A percentile compares a stretch with the other conserved stretches of the same genome.
These are phyloP conservation scores for Oryctes rhinoceros DNA, from an alignment of 1,140 invertebrate species.

Conservation along the genomic window DNA sequence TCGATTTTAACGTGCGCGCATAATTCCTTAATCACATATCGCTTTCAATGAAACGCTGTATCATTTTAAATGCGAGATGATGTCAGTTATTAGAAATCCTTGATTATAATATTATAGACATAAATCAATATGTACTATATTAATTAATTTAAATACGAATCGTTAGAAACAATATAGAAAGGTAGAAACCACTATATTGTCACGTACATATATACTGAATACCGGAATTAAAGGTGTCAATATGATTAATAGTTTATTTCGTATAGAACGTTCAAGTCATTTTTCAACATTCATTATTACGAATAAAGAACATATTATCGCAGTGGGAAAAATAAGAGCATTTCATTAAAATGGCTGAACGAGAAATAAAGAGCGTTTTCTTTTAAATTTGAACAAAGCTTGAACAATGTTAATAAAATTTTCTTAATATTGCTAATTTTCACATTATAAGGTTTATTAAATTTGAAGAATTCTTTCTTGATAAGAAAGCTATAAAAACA, in stretches of 20 bases:
- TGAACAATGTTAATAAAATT: too few species aligned
- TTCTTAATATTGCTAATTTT: too few species aligned
- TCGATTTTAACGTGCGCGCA: conserved; percentile 4
- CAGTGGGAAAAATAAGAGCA: too few species aligned
- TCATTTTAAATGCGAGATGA: conserved; percentile 19
- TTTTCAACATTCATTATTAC: too few species aligned
- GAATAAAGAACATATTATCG: too few species aligned
- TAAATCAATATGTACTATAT: conserved; percentile 10
- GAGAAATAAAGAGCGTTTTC: too few species aligned
- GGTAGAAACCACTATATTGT: neutral
- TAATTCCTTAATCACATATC: conserved; percentile 28
- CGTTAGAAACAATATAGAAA: neutral
- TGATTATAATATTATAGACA: conserved; percentile 4
- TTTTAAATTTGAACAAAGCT: too few species aligned
- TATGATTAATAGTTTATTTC: neutral
- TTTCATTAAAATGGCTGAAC: too few species aligned
- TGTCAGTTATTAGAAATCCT: conserved; percentile 27
- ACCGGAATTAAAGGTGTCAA: neutral
- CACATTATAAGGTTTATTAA: too few species aligned
- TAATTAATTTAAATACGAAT: conserved; percentile 20
- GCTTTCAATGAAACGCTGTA: conserved; percentile 2
- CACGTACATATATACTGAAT: neutral
- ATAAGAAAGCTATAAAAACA: too few species aligned
- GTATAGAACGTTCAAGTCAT: neutral
- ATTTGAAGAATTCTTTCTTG: too few species aligned